These are phyloP conservation scores for Parus major DNA, from an alignment of 2,113 vertebrate species.

Conservation along the genomic window DNA sequence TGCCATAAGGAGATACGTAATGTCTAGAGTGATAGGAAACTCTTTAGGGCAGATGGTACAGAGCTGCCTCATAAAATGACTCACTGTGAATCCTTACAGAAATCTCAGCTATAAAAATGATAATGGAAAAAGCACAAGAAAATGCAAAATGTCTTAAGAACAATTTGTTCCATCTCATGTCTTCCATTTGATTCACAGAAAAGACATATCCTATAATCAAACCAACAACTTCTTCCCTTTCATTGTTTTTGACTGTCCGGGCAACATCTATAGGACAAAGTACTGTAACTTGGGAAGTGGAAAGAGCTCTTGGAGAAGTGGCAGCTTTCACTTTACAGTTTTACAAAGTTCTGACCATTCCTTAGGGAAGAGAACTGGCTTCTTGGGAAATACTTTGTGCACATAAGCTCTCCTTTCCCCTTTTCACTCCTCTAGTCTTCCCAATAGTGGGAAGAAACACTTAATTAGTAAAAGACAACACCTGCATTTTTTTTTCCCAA, in stretches of 20 bases:
- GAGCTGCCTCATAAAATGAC: slow-evolving; percentile 81
- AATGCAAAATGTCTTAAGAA: slow-evolving; percentile 57
- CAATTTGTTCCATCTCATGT: slow-evolving; percentile 63
- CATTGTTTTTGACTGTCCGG: not conserved
- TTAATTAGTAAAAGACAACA: not conserved
- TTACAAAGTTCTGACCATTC: not conserved
- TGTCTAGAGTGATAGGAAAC: slow-evolving; percentile 81
- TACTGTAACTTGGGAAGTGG: not conserved
- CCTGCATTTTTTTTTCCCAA: not conserved
- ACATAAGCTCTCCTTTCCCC: not conserved
- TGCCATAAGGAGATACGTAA: slow-evolving; percentile 80
- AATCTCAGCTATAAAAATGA: slow-evolving; percentile 79
- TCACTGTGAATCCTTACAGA: slow-evolving; percentile 79
- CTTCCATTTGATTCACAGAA: slow-evolving; percentile 29
- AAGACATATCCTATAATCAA: not conserved
- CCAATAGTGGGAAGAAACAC: not conserved
- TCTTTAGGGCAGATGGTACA: slow-evolving; percentile 77
- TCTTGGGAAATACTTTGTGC: not conserved
- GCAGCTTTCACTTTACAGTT: not conserved
- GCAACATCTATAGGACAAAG: not conserved
- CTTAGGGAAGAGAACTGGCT: not conserved
- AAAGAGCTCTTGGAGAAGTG: not conserved
- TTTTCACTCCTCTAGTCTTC: not conserved
- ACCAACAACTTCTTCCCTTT: not conserved
- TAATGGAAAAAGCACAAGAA: slow-evolving; percentile 83